Base-by-base conservation (phyloP, 2,113 vertebrate genomes). In the Triplophysa siluroides region DNA sequence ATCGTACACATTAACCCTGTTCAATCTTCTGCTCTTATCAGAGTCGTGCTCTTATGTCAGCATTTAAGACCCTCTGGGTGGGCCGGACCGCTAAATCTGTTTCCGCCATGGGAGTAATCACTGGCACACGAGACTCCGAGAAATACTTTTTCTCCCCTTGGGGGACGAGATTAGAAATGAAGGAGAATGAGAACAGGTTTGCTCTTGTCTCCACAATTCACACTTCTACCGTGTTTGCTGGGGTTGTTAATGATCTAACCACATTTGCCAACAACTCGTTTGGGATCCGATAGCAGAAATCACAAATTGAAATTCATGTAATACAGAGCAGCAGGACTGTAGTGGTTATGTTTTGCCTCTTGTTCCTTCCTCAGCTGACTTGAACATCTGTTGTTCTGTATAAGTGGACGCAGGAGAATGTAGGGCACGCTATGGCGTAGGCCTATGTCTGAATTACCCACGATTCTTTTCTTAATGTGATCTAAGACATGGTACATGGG, bases 311-410 rank as follows among this genome's bases (percentile, higher is more conserved):
- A 67, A 58, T 21, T 18, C 41, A 41, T 69, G 63, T 18, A 45
- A 66, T 4, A 61, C 54, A 33, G 43, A 11, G 8, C 29, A 2
- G 4, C 19, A 19, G 19, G 60, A 23, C 19, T 26, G 9, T 19
- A 45, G 9, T 84, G 21, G 38, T 24, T 47, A 21, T 21, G 13
- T 33, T 19, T 19, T 38, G 81, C 62, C 78, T 21, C 41, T 78
- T 64, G 62, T 83, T n/a, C 19, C 33, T 54, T 79, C 83, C 77
- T 83, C 50, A 67, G 4, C 84, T 90, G 88, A 88, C 88, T 62
- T 87, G 85, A 89, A 86, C 85, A 90, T 84, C 88, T 92, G 90
- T 67, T 47, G 1, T 56, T 72, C 80, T 76, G 71, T 47, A 41
- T 80, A 67, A 87, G 41, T 50, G 9, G 56, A 26, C 24, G 23